Base-by-base conservation (phyloP, 2,797 vertebrate genomes). In the Sandelia bainsii region DNA sequence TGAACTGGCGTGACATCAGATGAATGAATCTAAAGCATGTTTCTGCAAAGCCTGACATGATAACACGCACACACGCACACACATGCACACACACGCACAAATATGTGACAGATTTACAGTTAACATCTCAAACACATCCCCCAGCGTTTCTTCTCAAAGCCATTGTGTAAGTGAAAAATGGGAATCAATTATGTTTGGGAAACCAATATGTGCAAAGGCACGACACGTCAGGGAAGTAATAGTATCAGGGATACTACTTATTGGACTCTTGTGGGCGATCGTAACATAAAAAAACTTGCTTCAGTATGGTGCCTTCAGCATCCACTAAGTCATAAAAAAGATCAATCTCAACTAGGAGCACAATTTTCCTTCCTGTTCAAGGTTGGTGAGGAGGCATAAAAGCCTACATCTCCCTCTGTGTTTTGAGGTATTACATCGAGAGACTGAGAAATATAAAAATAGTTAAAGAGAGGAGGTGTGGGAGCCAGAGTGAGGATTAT, bases 201-300 rank as follows among this genome's bases (percentile, higher is more conserved):
- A 87, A 82, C 83, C 82, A 90, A 88, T 84, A 83, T 76, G 69
- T 80, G 65, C 63, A 29, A 54, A 72, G 65, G 32, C 71, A 80
- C 75, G 79, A 64, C 82, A 50, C 39, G 20, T 67, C 37, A 45
- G 56, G 42, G 69, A 66, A 76, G 77, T 84, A 83, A 82, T 68
- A 72, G 62, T 42, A 59, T 79, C 53, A 73, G 67, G 11, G 62
- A 69, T 57, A 62, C 53, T 4, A 19, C 76, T 89, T 89, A 93
- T 82, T 84, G 87, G 83, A 86, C 92, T 91, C 92, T 27, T 27
- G 90, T 79, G 90, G 82, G 85, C 88, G 80, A 90, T 92, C 71
- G 78, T 48, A 72, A 77, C 66, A 44, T 58, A 54, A 69, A 81
- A 81, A 81, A 80, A 72, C 50, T 22, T 17, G 12, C 60, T 59